Conservation (phyloP, 2,888 invertebrate genomes). For the Caenorhabditis sinica region DNA sequence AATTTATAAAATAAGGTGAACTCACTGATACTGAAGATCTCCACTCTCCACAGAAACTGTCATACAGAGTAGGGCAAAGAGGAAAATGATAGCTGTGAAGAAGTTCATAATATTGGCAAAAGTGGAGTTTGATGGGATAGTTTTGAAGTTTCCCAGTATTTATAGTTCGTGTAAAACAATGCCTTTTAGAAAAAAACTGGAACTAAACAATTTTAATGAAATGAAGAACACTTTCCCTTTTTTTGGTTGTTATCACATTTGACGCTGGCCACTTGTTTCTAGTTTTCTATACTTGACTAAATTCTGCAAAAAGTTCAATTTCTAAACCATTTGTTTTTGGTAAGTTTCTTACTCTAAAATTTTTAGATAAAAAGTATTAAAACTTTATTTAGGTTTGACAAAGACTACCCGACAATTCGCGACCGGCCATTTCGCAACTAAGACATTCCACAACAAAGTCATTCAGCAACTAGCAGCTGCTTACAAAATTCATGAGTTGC, state of each 20-base stretch:
- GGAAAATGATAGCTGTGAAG: background rate
- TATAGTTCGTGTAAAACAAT: background rate
- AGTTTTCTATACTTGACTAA: too few species aligned
- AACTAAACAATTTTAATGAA: background rate
- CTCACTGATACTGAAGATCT: constrained; percentile 36
- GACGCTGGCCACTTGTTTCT: too few species aligned
- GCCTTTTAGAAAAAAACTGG: background rate
- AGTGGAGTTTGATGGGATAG: background rate
- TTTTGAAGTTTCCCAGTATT: background rate
- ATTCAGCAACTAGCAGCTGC: too few species aligned
- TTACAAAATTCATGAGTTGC: too few species aligned
- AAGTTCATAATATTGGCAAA: constrained; percentile 20
- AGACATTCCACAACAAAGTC: too few species aligned
- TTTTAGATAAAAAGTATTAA: too few species aligned
- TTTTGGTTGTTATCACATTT: too few species aligned
- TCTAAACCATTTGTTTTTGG: too few species aligned
- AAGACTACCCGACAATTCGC: too few species aligned
- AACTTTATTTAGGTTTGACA: too few species aligned
- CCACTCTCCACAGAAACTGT: constrained; percentile 9
- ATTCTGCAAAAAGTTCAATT: background rate
- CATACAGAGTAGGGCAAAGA: background rate
- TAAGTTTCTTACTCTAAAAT: too few species aligned
- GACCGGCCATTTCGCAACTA: too few species aligned
- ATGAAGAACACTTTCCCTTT: background rate
- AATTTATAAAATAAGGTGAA: background rate